Evolutionary conservation across 2,888 invertebrate species (phyloP), one percentile per base, ranked within the genome.

Genomic region (Cylloceria caligata): DNA sequence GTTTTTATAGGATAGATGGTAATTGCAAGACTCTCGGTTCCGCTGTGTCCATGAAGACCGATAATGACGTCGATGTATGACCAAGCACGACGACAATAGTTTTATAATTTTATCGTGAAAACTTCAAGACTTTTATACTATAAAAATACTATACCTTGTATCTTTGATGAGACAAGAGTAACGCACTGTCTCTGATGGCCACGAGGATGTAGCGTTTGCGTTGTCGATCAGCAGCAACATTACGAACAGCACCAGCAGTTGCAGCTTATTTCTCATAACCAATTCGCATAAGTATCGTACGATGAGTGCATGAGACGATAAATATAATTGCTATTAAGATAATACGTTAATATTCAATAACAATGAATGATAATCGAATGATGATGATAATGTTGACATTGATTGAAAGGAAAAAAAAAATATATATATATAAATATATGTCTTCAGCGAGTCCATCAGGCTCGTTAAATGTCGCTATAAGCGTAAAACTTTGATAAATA

Each of bases 331-430:
- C 52, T 71, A 71, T 64, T 19, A 45, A 65, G 65, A 68, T n/a
- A 79, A 69, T 69, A 74, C 30, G 27, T 69, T 68, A 69, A 69
- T 45, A 30, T 30, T 34, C 30, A 64, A 36, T 73, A 73, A 74
- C 68, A 62, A 80, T 30, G 74, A 71, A 73, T 55, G 55, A 65
- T 34, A 71, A 16, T 39, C 13, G 24, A 19, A 62, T 62, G 24
- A 64, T 9, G 49, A 47, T 6, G 30, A 36, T 36, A 19, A 62
- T 62, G 24, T 52, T 9, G 49, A 47, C 13, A 42, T 49, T 36
- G 36, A 60, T 16, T 60, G 4, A 6, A 16, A 24, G n/a, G 9
- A 24, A 19, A 19, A n/a, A n/a, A n/a, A n/a, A n/a, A n/a, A n/a
- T n/a, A 45, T 30, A 19, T 27, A 42, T n/a, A 42, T 30, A 30